Evolutionary conservation across 2,888 invertebrate species (phyloP).

Genomic region (Carpatolechia fugitivella): DNA sequence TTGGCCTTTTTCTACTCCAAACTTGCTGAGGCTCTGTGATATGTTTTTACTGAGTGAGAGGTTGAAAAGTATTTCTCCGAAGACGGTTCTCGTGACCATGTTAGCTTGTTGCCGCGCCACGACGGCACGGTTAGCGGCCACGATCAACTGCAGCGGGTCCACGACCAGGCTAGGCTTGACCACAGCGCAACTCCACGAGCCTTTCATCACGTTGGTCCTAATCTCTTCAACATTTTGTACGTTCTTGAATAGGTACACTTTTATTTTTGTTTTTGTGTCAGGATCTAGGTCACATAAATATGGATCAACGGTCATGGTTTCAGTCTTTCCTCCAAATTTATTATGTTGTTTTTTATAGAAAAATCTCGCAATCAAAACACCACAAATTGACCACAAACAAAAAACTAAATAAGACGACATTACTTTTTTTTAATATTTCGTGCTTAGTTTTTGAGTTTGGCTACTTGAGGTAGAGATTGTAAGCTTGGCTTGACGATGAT

Average conservation of each 20-base stretch:
- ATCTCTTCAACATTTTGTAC: slow-evolving; percentile 79
- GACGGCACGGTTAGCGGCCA: slow-evolving; percentile 84
- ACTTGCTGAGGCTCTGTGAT: slow-evolving; percentile 81
- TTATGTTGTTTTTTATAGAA: no score
- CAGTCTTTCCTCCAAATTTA: no score
- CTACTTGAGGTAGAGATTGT: no score
- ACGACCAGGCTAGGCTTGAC: slow-evolving; percentile 80
- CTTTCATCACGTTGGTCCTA: slow-evolving; percentile 74
- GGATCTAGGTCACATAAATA: slow-evolving; percentile 62
- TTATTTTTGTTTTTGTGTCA: slow-evolving; percentile 57
- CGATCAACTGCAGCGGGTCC: slow-evolving; percentile 79
- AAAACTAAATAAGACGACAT: no score
- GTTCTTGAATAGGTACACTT: slow-evolving; percentile 76
- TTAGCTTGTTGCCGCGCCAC: slow-evolving; percentile 62
- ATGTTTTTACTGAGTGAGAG: slow-evolving; percentile 85
- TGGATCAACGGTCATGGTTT: slow-evolving; percentile 36
- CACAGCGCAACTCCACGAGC: slow-evolving; percentile 79
- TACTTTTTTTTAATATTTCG: no score
- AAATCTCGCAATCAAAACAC: no score
- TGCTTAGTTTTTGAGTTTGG: no score
- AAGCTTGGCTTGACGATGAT: no score
- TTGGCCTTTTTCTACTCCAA: slow-evolving; percentile 75
- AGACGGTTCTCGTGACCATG: slow-evolving; percentile 81
- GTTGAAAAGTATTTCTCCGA: slow-evolving; percentile 83
- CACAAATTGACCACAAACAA: no score